Base-by-base conservation (phyloP, 1,140 invertebrate genomes). In the Cyphomyrmex costatus region DNA sequence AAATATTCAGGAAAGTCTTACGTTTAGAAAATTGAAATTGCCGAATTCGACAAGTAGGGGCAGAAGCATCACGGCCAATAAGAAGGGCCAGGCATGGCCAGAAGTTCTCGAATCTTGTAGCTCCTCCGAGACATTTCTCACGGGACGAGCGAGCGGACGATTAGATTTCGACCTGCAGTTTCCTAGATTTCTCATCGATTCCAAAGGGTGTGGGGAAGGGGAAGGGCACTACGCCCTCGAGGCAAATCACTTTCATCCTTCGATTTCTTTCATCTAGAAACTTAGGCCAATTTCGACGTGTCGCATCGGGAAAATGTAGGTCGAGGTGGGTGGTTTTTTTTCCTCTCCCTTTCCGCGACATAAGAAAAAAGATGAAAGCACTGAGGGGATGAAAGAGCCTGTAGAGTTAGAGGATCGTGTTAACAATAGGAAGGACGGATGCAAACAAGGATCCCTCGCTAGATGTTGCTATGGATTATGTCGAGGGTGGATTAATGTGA, bases 81-180 rank as follows among this genome's bases (percentile, higher is more conserved):
- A 73, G 16, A 53, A 30, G 19, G 24, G 24, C 24, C 51, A 21
- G 53, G 7, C 33, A 73, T 27, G 24, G 19, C 27, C 79, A 21
- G 79, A 82, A 82, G 53, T 73, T 83, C 53, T 61, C 24, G 19
- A 56, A 53, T 73, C 70, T 74, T 51, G 83, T 70, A 36, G 42
- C 46, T 68, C 63, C 63, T 68, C 46, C 46, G 63, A 73, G 84
- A 87, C 84, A 78, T 77, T 86, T 86, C 74, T 88, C 88, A 86
- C 71, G 68, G 63, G 58, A 80, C 53, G 84, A 86, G 85, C 58
- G 76, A 83, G 58, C 33, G 42, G 42, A 51, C 84, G 84, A 90
- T 90, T 84, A 89, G 80, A 90, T 90, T 79, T 42, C 66, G 61
- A 85, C 58, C 49, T 66, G 68, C 74, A 87, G 60, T 90, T 89